These are phyloP conservation scores for Pipistrellus kuhlii DNA, from an alignment of 2,797 vertebrate genomes.

Conservation along the genomic window DNA sequence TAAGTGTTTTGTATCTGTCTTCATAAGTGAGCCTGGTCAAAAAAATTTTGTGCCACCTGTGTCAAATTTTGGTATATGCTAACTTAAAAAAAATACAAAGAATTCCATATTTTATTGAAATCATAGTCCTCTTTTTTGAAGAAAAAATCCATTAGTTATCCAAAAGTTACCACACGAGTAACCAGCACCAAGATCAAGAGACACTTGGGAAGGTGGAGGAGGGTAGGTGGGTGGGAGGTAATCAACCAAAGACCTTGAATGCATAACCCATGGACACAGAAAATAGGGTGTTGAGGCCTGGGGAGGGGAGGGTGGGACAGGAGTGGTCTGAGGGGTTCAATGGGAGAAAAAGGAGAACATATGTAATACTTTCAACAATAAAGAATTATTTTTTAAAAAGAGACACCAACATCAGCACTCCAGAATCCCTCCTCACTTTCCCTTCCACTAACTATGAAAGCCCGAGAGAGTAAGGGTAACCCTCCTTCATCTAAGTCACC, in stretches of 20 bases:
- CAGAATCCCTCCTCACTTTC: background rate
- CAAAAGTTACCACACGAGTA: constrained; percentile 7
- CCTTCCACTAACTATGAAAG: background rate
- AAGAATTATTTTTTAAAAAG: too few species aligned
- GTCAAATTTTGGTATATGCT: constrained; percentile 11
- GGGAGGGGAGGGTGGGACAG: too few species aligned
- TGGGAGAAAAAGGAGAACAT: too few species aligned
- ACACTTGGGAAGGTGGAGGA: background rate
- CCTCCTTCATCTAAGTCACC: background rate
- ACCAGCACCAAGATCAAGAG: constrained; percentile 19
- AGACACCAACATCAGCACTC: background rate
- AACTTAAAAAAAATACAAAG: constrained; percentile 34
- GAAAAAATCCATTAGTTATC: background rate
- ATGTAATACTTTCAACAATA: too few species aligned
- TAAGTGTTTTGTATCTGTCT: constrained; percentile 60
- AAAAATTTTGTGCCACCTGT: constrained; percentile 38
- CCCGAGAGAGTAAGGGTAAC: background rate
- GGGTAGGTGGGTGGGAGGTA: too few species aligned
- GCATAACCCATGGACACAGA: too few species aligned
- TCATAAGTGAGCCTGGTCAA: constrained; percentile 32
- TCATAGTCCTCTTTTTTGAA: background rate
- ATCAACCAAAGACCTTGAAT: too few species aligned
- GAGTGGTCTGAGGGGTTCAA: too few species aligned
- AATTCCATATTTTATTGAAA: constrained; percentile 4
- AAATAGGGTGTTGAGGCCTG: too few species aligned